phyloP scores from a whole-genome alignment of 2,113 vertebrate species.

The Atractosteus spatula region DNA sequence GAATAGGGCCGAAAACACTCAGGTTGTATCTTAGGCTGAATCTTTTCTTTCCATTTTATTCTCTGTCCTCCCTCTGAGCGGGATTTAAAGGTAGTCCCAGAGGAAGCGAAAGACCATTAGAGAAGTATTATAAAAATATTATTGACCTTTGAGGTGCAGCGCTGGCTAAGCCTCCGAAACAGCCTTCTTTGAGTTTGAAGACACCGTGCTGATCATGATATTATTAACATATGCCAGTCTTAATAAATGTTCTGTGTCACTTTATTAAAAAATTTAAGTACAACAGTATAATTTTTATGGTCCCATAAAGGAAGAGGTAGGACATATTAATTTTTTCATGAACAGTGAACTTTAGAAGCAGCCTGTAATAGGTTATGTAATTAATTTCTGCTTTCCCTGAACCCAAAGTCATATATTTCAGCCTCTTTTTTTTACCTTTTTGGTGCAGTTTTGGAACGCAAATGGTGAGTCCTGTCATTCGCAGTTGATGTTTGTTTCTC shows the following conservation, averaged over 20 bases:
- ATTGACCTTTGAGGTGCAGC: slow-evolving; percentile 61
- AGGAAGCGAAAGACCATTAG: slow-evolving; percentile 48
- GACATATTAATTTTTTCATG: slow-evolving; percentile 87
- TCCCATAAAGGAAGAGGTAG: slow-evolving; percentile 87
- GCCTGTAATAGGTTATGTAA: slow-evolving; percentile 70
- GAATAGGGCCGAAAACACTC: not conserved
- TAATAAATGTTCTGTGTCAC: slow-evolving; percentile 87
- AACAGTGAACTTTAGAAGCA: slow-evolving; percentile 83
- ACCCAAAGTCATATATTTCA: slow-evolving; percentile 39
- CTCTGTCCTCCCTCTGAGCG: slow-evolving; percentile 33
- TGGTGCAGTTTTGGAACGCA: not conserved
- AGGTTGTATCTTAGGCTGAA: not conserved
- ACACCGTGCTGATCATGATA: slow-evolving; percentile 38
- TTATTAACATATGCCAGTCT: slow-evolving; percentile 85
- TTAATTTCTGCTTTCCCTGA: slow-evolving; percentile 80
- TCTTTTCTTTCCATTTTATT: slow-evolving; percentile 5
- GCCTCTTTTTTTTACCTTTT: slow-evolving; percentile 22
- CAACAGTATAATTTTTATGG: slow-evolving; percentile 88
- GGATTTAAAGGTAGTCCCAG: slow-evolving; percentile 42
- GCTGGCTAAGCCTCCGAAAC: slow-evolving; percentile 36
- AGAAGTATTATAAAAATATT: slow-evolving; percentile 63
- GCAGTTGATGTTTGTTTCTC: slow-evolving; percentile 4
- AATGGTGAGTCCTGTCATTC: not conserved
- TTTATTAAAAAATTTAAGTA: slow-evolving; percentile 93
- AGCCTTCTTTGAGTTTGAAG: slow-evolving; percentile 48